Evolutionary conservation across 2,797 vertebrate species (phyloP).

Genomic region (Xenops minutus): DNA sequence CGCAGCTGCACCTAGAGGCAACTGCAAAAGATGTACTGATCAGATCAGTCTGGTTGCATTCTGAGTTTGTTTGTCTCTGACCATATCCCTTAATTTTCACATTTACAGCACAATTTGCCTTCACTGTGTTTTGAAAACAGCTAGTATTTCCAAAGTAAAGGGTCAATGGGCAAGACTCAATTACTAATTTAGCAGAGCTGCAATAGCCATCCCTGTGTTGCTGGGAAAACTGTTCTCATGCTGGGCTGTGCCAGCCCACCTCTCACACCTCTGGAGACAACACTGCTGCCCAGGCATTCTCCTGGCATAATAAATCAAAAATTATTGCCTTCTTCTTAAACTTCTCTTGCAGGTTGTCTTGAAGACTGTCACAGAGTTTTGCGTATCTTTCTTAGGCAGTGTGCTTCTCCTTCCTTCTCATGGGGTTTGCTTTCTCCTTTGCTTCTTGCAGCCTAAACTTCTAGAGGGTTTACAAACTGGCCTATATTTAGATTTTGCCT

Average conservation of each 20-base stretch:
- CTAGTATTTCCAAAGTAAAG: neutral
- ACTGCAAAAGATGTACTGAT: neutral
- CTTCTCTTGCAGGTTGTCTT: neutral
- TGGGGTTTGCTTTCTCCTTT: neutral
- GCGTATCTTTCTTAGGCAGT: neutral
- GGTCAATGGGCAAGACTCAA: neutral
- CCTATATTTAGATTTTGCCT: constrained; percentile 74
- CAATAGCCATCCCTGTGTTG: neutral
- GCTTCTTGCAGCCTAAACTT: constrained; percentile 10
- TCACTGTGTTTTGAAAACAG: neutral
- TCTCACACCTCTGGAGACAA: rapidly evolving
- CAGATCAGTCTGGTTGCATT: neutral
- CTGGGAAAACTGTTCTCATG: neutral
- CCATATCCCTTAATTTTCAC: neutral
- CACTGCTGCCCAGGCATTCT: neutral
- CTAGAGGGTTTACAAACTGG: neutral
- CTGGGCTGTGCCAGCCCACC: neutral
- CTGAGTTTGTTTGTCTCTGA: neutral
- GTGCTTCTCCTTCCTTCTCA: neutral
- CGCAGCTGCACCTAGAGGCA: neutral
- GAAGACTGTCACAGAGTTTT: neutral
- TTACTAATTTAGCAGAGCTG: neutral
- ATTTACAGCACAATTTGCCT: neutral
- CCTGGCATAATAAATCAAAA: neutral
- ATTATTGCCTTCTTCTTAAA: neutral